phyloP scores from a whole-genome alignment of 2,888 invertebrate genomes.

The Heliconius ethilla region DNA sequence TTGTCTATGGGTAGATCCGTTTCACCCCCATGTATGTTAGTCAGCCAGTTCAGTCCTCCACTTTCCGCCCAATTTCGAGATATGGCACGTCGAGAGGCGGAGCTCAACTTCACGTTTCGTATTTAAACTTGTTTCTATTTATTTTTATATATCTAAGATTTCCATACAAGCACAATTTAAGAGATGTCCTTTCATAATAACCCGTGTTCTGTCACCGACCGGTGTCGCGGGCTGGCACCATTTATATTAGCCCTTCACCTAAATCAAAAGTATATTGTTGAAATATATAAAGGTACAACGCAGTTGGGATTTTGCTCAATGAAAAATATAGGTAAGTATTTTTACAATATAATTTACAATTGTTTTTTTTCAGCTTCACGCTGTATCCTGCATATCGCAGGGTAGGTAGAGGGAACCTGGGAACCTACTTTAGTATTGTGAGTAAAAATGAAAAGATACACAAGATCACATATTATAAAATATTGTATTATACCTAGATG shows the following conservation, averaged over 20 bases:
- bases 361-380: neutral
- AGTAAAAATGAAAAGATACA: too few relatives aligned
- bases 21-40: too few relatives aligned
- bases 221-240: neutral
- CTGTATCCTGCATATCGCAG: neutral
- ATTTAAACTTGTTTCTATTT: too few relatives aligned
- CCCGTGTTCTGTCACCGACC: neutral
- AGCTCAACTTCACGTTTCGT: neutral
- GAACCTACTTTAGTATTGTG: neutral
- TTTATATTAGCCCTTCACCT: slow-evolving; percentile 10
- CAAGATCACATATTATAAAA: too few relatives aligned
- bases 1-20: too few relatives aligned
- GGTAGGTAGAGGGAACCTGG: neutral
- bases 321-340: too few relatives aligned
- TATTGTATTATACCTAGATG: too few relatives aligned
- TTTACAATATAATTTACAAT: neutral
- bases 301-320: neutral
- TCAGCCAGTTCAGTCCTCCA: neutral
- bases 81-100: neutral
- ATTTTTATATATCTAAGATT: too few relatives aligned
- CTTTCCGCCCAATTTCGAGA: neutral
- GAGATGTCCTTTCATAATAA: neutral
- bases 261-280: slow-evolving; percentile 9
- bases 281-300: neutral
- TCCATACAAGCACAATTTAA: too few relatives aligned